Base-by-base conservation (phyloP, 37 sponge, comb jelly and placozoan species). In the Halichondria panicea region DNA sequence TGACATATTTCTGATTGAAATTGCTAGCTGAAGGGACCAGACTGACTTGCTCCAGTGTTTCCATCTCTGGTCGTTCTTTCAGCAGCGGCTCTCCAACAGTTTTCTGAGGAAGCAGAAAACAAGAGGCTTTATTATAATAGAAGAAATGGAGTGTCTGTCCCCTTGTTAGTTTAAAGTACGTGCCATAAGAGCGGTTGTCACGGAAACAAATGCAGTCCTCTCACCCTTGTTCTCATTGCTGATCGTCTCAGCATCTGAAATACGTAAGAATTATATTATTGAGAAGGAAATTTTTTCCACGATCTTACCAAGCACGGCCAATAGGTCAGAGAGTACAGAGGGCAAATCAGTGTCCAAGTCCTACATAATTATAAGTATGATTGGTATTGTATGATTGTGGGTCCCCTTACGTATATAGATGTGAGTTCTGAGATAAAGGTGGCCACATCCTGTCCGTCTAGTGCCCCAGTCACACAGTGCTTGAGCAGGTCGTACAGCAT, bases 1-100 rank as follows among this genome's bases (percentile, higher is more conserved):
- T 89, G 44, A 96, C 87, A 36, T 83, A 89, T 80, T 86, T 93
- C 78, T 93, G 94, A 63, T 83, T 93, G 85, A 96, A 98, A 28
- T 68, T 68, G 36, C 84, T 83, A 56, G 86, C 68, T 30, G 91
- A 90, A 12, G 77, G 37, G n/a, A 98, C 81, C 13, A 98, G 74
- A 5, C 84, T 77, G 7, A 88, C 77, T 36, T 63, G 30, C 62
- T 88, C 94, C 74, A 97, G 45, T 1, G 99, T 87, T 34, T 98
- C 99, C 62, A 88, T 72, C 41, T 98, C 99, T 41, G 95, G 70
- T 39, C 93, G 40, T 63, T 92, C 95, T 84, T 92, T 98, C 72
- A 98, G 76, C 50, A 92, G 36, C 11, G 62, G 56, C 31, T 88
- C 95, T 34, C 87, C 77, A 22, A 87, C 59, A 43, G 87, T 30